A percentile compares a stretch with the other conserved stretches of the same genome.
Conservation (phyloP, 2,113 vertebrate genomes). For the Eudyptes chrysolophus region DNA sequence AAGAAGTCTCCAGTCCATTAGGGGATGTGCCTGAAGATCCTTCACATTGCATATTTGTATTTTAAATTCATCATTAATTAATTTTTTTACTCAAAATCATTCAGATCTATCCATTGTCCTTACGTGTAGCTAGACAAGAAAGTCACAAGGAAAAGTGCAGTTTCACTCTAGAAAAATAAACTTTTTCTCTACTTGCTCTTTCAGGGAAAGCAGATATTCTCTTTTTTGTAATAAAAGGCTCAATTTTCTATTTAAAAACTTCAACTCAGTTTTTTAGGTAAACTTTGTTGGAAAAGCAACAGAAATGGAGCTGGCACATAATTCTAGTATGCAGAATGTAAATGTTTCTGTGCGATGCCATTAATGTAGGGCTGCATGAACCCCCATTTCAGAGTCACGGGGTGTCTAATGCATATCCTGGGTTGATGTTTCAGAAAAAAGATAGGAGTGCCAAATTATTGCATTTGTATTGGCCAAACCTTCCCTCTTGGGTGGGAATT, state of each 20-base stretch:
- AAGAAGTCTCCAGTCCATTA: not conserved
- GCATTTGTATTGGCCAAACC: not conserved
- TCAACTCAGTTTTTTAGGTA: not conserved
- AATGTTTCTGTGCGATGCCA: not conserved
- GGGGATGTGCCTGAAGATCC: not conserved
- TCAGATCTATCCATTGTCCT: not conserved
- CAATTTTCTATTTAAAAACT: not conserved
- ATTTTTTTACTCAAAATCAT: not conserved
- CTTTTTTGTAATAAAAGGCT: not conserved
- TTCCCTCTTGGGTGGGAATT: not conserved
- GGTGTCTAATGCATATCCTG: fast-evolving
- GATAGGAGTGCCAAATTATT: not conserved
- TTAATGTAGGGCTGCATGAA: not conserved
- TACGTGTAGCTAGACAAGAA: not conserved
- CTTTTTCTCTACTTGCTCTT: not conserved
- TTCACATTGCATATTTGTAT: not conserved
- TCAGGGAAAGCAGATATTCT: not conserved
- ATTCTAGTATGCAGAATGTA: not conserved
- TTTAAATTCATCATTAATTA: not conserved
- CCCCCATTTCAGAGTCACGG: not conserved
- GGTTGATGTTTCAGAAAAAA: not conserved
- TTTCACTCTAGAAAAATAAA: not conserved
- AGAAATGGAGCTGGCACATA: not conserved
- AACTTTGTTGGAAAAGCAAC: not conserved
- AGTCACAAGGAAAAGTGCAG: not conserved